Base-by-base conservation (phyloP, 2,888 invertebrate genomes). In the Diploptera punctata region DNA sequence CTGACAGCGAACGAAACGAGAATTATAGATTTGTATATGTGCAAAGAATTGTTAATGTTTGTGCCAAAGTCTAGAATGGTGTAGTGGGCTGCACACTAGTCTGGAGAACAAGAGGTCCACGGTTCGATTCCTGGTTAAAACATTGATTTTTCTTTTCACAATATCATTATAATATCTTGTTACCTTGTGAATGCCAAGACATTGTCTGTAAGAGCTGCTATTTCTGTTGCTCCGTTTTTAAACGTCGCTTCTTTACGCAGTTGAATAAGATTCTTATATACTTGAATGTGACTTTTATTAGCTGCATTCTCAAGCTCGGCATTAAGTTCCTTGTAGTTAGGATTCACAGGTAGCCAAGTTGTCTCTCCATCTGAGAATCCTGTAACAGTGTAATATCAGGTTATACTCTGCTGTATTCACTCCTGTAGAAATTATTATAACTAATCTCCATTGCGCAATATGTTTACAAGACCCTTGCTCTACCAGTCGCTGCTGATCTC, bases 311-410 rank as follows among this genome's bases (percentile, higher is more conserved):
- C 88, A 0, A 81, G 83, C 52, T 81, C 84, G 31, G 89, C 84
- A 80, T 93, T 93, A 9, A 88, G 80, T 10, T 82, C 83, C 75
- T 76, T 77, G 78, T 87, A 91, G 78, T 91, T 88, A 0, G 85
- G 80, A 73, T 90, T 86, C 0, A 93, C 85, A 0, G 92, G 92
- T 5, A 93, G 79, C 92, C 93, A 93, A 0, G 78, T 79, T 0
- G 78, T 79, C 0, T 80, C 80, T 2, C 79, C 83, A 0, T 81
- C 84, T 0, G 90, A 88, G 79, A 93, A 93, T 4, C 70, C 70
- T 70, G 31, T 5, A 67, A 10, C 79, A 80, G 79, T 80, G 79
- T 2, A 80, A 80, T n/a, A n/a, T n/a, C n/a, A n/a, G n/a, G n/a
- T n/a, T 2, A 79, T 80, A 68, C 33, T 76, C 54, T n/a, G 16